These are phyloP conservation scores for Muscicapa striata DNA, from an alignment of 2,797 vertebrate species.

Conservation along the genomic window DNA sequence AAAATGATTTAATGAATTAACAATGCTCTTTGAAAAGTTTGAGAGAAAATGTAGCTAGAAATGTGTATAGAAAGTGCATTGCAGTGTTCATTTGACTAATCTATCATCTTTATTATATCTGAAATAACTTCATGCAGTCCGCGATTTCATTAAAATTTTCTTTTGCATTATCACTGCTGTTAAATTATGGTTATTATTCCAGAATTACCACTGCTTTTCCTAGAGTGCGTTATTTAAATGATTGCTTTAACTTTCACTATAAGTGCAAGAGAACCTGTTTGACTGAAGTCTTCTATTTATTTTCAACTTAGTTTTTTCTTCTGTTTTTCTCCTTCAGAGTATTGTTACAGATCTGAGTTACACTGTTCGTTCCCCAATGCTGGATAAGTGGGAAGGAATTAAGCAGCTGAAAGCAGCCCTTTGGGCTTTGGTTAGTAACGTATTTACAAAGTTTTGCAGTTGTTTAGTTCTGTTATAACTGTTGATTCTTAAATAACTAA, in stretches of 20 bases:
- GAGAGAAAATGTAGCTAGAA: not conserved
- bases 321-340: slow-evolving; percentile 78
- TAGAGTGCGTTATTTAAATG: not conserved
- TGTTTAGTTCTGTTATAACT: not conserved
- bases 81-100: not conserved
- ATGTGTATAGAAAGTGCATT: not conserved
- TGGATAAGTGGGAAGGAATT: slow-evolving; percentile 99
- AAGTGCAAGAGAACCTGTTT: not conserved
- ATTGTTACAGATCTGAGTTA: slow-evolving; percentile 96
- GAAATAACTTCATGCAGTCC: not conserved
- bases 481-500: not conserved
- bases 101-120: not conserved
- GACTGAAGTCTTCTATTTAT: not conserved
- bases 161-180: not conserved
- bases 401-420: slow-evolving; percentile 97
- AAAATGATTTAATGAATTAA: not conserved
- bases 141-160: not conserved
- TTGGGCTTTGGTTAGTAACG: slow-evolving; percentile 92
- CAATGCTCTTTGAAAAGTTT: not conserved
- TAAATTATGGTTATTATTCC: not conserved
- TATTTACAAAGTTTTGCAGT: not conserved
- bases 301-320: not conserved
- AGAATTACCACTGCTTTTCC: not conserved
- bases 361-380: slow-evolving; percentile 91
- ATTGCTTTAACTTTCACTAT: not conserved